Conservation (phyloP, 2,888 invertebrate genomes). For the Orchesella flavescens region DNA sequence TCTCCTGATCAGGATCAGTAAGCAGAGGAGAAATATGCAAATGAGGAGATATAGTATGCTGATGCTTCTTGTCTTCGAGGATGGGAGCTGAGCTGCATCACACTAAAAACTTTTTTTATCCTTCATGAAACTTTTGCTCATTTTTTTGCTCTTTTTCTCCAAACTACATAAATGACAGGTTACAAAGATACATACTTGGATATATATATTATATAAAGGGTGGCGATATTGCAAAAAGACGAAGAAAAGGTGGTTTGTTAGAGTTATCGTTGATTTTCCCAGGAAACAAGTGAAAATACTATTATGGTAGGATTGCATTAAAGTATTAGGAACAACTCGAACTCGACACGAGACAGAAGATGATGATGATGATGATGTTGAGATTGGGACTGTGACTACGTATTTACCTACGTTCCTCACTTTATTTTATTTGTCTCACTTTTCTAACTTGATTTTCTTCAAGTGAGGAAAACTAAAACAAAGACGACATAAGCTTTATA, state of each 20-base stretch:
- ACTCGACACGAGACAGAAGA: no score
- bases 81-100: neutral
- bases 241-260: neutral
- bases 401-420: neutral
- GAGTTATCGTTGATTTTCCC: no score
- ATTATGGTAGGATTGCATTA: conserved; percentile 13
- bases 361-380: no score
- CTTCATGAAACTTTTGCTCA: neutral
- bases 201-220: no score
- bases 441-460: no score
- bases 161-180: no score
- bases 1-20: neutral
- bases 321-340: neutral
- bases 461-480: no score
- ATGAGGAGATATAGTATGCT: conserved; percentile 25
- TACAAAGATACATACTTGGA: no score
- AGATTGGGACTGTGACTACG: neutral
- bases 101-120: conserved; percentile 1
- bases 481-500: no score
- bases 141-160: neutral
- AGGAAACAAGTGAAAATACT: neutral
- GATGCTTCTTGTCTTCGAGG: neutral
- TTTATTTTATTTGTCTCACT: no score
- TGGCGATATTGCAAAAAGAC: neutral
- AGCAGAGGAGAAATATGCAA: conserved; percentile 20